phyloP scores from a whole-genome alignment of 2,888 invertebrate species.

The Chloromyia formosa region DNA sequence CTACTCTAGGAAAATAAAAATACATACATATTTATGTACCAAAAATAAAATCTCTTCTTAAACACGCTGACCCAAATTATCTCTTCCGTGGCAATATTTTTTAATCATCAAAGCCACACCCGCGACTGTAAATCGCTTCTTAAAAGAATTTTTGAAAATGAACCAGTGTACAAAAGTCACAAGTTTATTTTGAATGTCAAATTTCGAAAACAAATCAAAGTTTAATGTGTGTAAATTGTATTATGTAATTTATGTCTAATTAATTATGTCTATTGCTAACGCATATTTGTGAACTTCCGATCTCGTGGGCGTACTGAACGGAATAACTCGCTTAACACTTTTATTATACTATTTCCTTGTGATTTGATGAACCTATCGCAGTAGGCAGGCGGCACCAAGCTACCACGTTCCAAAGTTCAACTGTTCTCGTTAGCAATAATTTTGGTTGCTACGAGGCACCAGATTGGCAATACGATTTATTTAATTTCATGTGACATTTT shows the following conservation, averaged over 20 bases:
- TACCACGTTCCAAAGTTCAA: not conserved
- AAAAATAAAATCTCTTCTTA: not conserved
- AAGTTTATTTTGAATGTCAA: slow-evolving; percentile 39
- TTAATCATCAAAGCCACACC: not conserved
- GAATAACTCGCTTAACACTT: not conserved
- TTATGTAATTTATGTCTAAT: slow-evolving; percentile 31
- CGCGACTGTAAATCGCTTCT: not conserved
- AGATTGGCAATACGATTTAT: not conserved
- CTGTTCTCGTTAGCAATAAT: not conserved
- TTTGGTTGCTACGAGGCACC: not conserved
- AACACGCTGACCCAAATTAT: slow-evolving; percentile 32
- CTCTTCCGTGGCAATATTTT: slow-evolving; percentile 21
- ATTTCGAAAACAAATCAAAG: slow-evolving; percentile 38
- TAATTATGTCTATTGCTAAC: not conserved
- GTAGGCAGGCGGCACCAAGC: not conserved
- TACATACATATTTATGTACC: too few relatives aligned
- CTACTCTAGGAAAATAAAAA: too few relatives aligned
- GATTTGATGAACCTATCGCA: not conserved
- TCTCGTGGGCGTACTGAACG: not conserved
- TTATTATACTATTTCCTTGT: not conserved
- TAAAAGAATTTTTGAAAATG: not conserved
- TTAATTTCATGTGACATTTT: not conserved
- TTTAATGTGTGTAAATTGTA: slow-evolving; percentile 15
- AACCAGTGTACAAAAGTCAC: slow-evolving; percentile 1
- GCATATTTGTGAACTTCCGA: not conserved